phyloP scores from a whole-genome alignment of 1,140 invertebrate species.

The Oncopodura yosiiana region DNA sequence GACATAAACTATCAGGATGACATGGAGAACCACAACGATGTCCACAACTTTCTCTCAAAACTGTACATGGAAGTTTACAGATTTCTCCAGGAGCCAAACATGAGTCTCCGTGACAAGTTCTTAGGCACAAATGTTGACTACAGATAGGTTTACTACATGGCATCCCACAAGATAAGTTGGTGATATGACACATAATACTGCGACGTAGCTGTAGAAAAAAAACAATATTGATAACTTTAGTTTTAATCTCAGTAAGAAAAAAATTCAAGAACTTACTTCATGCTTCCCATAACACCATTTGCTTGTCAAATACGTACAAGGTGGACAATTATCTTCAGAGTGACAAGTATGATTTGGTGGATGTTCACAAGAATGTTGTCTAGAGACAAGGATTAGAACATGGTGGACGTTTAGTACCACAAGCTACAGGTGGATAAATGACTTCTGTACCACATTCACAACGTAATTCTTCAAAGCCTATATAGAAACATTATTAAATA shows the following conservation, averaged over 20 bases:
- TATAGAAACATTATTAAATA: no score
- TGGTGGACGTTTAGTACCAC: conserved; percentile 70
- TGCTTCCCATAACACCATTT: conserved; percentile 83
- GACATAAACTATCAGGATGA: conserved; percentile 64
- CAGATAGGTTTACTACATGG: conserved; percentile 68
- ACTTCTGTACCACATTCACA: conserved; percentile 83
- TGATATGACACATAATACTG: conserved; percentile 79
- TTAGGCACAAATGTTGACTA: conserved; percentile 64
- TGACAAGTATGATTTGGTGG: conserved; percentile 68
- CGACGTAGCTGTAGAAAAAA: conserved; percentile 51
- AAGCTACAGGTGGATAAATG: conserved; percentile 78
- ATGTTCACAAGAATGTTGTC: conserved; percentile 70
- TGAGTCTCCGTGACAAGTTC: conserved; percentile 59
- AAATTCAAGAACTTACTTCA: conserved; percentile 55
- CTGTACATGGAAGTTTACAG: conserved; percentile 72
- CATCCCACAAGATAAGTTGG: conserved; percentile 79
- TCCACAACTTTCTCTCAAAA: conserved; percentile 56
- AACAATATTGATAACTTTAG: background rate
- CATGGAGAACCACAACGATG: conserved; percentile 72
- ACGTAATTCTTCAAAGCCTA: conserved; percentile 78
- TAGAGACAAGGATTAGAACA: conserved; percentile 67
- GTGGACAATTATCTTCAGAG: conserved; percentile 67
- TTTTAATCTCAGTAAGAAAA: background rate
- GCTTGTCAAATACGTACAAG: conserved; percentile 78
- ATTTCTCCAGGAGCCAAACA: conserved; percentile 49